These are phyloP conservation scores for Parnassius smintheus DNA, from an alignment of 2,888 invertebrate species.

Conservation along the genomic window DNA sequence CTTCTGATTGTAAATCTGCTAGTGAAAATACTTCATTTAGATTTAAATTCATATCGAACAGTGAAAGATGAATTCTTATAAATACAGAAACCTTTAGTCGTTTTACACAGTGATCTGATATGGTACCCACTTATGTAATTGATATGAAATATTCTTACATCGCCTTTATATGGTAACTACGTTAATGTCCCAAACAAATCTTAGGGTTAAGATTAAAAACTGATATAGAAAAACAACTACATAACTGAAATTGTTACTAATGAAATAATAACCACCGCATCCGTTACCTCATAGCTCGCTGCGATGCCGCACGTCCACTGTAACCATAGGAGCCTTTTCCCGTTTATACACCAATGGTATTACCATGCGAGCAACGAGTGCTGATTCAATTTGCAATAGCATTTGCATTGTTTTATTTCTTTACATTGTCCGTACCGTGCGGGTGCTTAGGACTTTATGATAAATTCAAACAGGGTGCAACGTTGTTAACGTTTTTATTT, in stretches of 20 bases:
- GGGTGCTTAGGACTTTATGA: conserved; percentile 13
- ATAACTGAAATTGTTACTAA: background rate
- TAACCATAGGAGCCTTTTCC: conserved; percentile 40
- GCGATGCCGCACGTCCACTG: conserved; percentile 32
- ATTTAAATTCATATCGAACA: too few species aligned
- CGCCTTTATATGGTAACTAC: too few species aligned
- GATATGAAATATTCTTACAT: too few species aligned
- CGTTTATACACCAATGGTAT: conserved; percentile 43
- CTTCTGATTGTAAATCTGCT: too few species aligned
- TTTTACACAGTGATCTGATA: too few species aligned
- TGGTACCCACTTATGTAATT: too few species aligned
- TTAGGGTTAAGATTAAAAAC: background rate
- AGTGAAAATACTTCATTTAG: too few species aligned
- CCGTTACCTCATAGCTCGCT: conserved; percentile 27
- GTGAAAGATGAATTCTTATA: too few species aligned
- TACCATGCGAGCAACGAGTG: conserved; percentile 46
- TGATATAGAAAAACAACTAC: background rate
- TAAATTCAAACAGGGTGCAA: conserved; percentile 1
- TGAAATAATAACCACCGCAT: conserved; percentile 27
- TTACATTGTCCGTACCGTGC: conserved; percentile 16
- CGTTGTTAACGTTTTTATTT: conserved; percentile 4
- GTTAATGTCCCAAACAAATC: too few species aligned
- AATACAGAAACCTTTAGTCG: too few species aligned
- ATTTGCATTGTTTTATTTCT: conserved; percentile 37
- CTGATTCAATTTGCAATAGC: conserved; percentile 53